These are phyloP conservation scores for Falco punctatus DNA, from an alignment of 2,113 vertebrate genomes.

Conservation along the genomic window DNA sequence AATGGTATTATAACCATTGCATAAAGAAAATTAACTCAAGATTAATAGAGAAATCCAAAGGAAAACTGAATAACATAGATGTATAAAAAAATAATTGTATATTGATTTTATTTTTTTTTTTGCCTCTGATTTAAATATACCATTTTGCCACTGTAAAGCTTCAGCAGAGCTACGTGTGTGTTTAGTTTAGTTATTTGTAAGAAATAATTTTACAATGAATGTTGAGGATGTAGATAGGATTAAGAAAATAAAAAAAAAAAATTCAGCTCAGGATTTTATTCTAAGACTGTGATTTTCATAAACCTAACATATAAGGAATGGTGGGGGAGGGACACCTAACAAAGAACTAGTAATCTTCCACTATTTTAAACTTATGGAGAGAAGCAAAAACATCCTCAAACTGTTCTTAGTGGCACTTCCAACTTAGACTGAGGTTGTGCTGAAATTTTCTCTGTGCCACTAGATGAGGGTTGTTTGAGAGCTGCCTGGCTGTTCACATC, in stretches of 20 bases:
- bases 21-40: conserved; percentile 71
- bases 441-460: background rate
- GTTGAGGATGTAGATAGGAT: background rate
- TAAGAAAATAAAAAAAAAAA: background rate
- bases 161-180: background rate
- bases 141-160: conserved; percentile 46
- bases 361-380: background rate
- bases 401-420: background rate
- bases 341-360: background rate
- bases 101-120: conserved; percentile 64
- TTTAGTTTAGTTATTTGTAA: conserved; percentile 5
- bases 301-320: accelerated
- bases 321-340: background rate
- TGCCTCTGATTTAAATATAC: conserved; percentile 64
- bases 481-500: background rate
- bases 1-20: conserved; percentile 51
- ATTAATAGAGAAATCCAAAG: conserved; percentile 67
- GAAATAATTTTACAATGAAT: background rate
- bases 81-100: conserved; percentile 74
- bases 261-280: background rate
- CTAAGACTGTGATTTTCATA: background rate
- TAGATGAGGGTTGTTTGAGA: background rate
- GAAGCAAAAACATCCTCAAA: background rate
- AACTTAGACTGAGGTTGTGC: background rate
- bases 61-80: conserved; percentile 30